Conservation (phyloP, 2,113 vertebrate genomes). For the Eptatretus burgeri region DNA sequence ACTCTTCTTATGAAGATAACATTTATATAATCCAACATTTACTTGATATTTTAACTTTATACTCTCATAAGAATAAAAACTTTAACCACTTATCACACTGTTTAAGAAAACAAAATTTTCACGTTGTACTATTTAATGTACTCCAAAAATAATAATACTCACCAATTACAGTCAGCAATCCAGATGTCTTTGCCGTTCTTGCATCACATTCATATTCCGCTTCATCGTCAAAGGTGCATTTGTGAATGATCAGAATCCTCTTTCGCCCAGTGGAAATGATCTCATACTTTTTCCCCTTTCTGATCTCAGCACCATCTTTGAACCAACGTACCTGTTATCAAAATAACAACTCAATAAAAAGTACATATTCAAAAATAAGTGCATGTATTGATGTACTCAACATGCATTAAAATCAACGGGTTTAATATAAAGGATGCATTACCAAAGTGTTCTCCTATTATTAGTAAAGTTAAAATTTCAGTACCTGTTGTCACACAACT, state of each 20-base stretch:
- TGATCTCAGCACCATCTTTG: constrained; percentile 67
- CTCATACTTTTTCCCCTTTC: constrained; percentile 89
- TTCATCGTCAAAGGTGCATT: constrained; percentile 64
- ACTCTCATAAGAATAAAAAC: no score
- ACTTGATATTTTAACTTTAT: no score
- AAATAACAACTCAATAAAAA: no score
- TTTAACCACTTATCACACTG: no score
- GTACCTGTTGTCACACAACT: background rate
- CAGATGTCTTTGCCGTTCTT: constrained; percentile 45
- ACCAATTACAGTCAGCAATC: constrained; percentile 75
- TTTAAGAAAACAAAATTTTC: no score
- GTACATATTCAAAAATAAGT: background rate
- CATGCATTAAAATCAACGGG: background rate
- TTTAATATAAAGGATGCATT: background rate
- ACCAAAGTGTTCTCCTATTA: background rate
- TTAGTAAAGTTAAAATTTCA: background rate
- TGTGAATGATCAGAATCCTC: constrained; percentile 47
- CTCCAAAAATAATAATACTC: constrained; percentile 11
- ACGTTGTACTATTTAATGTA: no score
- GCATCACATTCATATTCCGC: constrained; percentile 91
- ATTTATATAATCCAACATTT: background rate
- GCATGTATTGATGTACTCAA: background rate
- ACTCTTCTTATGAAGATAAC: background rate
- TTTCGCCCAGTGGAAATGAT: constrained; percentile 54
- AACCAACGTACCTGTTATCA: constrained; percentile 55